These are phyloP conservation scores for Chelon labrosus DNA, from an alignment of 2,797 vertebrate genomes.

Conservation along the genomic window DNA sequence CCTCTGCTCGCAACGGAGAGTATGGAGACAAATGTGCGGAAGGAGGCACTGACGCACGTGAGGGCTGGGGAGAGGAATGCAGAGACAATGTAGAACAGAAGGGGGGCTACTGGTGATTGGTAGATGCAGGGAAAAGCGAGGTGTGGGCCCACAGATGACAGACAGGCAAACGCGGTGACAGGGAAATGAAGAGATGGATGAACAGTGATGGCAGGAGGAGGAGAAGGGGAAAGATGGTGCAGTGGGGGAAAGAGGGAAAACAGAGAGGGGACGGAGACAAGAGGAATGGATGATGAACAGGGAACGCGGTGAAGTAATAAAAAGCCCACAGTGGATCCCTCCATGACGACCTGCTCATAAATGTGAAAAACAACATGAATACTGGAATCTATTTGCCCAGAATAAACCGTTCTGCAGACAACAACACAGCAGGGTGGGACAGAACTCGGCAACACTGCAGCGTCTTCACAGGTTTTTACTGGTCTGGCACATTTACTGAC, in stretches of 20 bases:
- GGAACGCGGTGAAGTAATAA: constrained; percentile 66
- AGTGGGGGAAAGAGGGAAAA: constrained; percentile 46
- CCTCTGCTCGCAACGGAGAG: constrained; percentile 77
- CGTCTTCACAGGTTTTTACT: constrained; percentile 43
- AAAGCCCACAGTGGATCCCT: constrained; percentile 61
- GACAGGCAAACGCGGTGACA: constrained; percentile 43
- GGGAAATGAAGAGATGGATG: constrained; percentile 48
- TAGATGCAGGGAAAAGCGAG: constrained; percentile 30
- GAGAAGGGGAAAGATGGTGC: constrained; percentile 47
- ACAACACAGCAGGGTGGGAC: constrained; percentile 35
- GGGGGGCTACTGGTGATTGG: constrained; percentile 31
- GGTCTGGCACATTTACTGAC: constrained; percentile 42
- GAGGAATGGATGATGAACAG: constrained; percentile 59
- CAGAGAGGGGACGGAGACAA: constrained; percentile 46
- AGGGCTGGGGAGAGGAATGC: constrained; percentile 35
- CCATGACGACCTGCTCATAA: constrained; percentile 62
- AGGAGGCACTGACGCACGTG: constrained; percentile 45
- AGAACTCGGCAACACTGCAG: constrained; percentile 34
- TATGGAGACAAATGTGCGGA: constrained; percentile 49
- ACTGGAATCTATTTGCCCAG: constrained; percentile 64
- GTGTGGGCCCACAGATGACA: constrained; percentile 52
- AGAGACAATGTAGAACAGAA: constrained; percentile 59
- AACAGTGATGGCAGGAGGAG: constrained; percentile 47
- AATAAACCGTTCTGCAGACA: constrained; percentile 67
- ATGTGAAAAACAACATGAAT: constrained; percentile 73